Evolutionary conservation across 2,113 vertebrate genomes (phyloP).

Genomic region (Microtus pennsylvanicus): DNA sequence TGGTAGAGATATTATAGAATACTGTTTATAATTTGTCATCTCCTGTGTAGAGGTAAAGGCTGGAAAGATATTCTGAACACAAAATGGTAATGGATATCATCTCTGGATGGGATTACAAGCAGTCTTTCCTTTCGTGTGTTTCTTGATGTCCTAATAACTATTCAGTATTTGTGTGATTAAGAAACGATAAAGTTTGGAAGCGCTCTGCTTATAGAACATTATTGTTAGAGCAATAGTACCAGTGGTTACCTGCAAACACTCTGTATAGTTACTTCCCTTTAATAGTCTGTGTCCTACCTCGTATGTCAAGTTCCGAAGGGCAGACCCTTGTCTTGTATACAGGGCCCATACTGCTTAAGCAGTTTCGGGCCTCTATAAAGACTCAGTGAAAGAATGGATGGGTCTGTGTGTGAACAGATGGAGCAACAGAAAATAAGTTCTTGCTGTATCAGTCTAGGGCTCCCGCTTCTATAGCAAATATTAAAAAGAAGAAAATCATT

Average conservation of each 20-base stretch:
- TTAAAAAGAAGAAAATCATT: background rate
- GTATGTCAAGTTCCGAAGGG: background rate
- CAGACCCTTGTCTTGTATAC: background rate
- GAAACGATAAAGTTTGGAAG: slow-evolving; percentile 18
- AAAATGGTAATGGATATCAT: background rate
- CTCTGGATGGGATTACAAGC: background rate
- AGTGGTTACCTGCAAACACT: background rate
- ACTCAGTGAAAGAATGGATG: background rate
- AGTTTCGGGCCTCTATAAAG: background rate
- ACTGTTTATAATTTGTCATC: background rate
- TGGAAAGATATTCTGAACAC: background rate
- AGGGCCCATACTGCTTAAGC: background rate
- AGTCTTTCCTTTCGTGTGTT: background rate
- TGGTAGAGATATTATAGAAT: background rate
- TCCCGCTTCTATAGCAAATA: background rate
- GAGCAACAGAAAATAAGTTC: background rate
- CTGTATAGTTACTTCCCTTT: background rate
- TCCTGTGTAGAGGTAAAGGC: background rate
- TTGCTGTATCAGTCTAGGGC: background rate
- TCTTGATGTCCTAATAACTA: slow-evolving; percentile 30
- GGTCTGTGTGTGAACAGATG: background rate
- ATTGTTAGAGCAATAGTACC: background rate
- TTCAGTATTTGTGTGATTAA: background rate
- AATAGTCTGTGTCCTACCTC: background rate
- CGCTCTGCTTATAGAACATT: background rate